phyloP scores from a whole-genome alignment of 2,113 vertebrate genomes.

The Crotalus helleri region DNA sequence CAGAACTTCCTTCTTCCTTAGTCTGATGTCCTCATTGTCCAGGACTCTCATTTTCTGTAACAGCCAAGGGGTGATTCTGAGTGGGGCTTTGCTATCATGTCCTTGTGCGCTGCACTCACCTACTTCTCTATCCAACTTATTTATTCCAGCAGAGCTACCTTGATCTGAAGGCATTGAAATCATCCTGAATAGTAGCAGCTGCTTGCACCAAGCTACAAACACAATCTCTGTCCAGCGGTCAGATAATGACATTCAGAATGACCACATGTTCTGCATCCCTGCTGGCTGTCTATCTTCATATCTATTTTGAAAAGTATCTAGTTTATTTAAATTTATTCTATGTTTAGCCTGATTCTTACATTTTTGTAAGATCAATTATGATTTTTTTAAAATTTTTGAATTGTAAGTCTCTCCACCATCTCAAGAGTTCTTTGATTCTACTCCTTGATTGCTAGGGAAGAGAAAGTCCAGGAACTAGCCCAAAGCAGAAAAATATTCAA shows the following conservation, averaged over 20 bases:
- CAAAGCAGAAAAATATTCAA: not conserved
- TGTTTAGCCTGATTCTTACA: not conserved
- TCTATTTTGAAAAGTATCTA: not conserved
- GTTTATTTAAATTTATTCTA: not conserved
- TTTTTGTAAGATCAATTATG: not conserved
- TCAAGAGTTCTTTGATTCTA: not conserved
- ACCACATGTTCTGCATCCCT: not conserved
- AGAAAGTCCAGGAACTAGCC: not conserved
- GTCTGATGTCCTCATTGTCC: no score
- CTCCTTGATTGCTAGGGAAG: not conserved
- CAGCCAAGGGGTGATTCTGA: not conserved
- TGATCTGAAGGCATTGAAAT: not conserved
- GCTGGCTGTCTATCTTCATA: not conserved
- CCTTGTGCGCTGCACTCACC: not conserved
- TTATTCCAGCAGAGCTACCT: not conserved
- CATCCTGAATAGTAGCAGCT: not conserved
- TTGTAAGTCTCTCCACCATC: not conserved
- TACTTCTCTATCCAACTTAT: not conserved
- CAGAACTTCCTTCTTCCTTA: no score
- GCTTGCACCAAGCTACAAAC: not conserved
- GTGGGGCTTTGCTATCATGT: not conserved
- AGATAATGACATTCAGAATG: not conserved
- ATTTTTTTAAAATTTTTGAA: not conserved
- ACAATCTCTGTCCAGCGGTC: not conserved
- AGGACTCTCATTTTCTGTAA: no score